Percentiles rank a stretch among this genome's conserved stretches.
These are phyloP conservation scores for Todiramphus chloris DNA, from an alignment of 2,113 vertebrate species.

Conservation along the genomic window DNA sequence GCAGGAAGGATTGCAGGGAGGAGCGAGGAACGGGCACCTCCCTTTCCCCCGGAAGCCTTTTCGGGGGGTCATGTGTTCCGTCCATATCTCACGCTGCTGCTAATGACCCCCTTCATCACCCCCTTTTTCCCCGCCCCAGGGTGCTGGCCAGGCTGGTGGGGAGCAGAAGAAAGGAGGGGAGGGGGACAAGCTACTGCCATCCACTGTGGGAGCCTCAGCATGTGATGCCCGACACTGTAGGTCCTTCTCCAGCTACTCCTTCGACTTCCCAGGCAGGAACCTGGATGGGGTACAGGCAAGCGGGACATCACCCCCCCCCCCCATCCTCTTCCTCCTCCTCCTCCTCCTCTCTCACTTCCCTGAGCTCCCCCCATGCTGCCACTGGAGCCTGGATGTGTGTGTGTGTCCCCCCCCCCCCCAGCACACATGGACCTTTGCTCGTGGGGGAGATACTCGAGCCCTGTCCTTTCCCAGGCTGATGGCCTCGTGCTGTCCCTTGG, in stretches of 20 bases:
- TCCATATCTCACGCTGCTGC: not conserved
- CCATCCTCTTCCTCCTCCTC: not conserved
- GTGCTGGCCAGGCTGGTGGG: not conserved
- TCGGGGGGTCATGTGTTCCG: not conserved
- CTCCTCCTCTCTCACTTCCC: not conserved
- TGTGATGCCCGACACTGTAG: accelerated
- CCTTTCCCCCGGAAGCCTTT: not conserved
- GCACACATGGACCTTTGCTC: not conserved
- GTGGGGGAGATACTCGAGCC: accelerated
- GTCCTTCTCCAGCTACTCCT: not conserved
- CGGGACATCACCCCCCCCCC: not conserved
- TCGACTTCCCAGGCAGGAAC: not conserved
- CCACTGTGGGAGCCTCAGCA: not conserved
- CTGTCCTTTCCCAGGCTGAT: not conserved
- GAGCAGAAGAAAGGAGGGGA: not conserved
- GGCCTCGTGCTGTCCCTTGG: not conserved
- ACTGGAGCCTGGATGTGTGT: not conserved
- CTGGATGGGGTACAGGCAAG: not conserved
- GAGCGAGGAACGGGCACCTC: not conserved
- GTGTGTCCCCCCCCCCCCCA: not conserved
- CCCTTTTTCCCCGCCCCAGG: not conserved
- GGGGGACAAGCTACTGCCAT: not conserved
- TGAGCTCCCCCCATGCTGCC: accelerated
- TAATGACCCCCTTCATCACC: not conserved
- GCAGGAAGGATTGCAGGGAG: not conserved